These are phyloP conservation scores for Narcine bancroftii DNA, from an alignment of 2,113 vertebrate genomes.

Conservation along the genomic window DNA sequence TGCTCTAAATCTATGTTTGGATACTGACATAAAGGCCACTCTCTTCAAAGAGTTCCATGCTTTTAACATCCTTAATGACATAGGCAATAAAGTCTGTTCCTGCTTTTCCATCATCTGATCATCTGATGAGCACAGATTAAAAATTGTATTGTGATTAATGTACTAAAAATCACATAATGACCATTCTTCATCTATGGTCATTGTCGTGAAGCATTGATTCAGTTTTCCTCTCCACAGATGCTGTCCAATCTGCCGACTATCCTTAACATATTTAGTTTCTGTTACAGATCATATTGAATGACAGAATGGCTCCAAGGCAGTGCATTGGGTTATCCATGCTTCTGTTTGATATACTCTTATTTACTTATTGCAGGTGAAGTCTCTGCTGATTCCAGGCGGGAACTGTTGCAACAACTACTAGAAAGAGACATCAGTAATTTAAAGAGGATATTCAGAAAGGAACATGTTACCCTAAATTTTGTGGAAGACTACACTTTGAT, in stretches of 20 bases:
- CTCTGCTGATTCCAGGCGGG: slow-evolving; percentile 7
- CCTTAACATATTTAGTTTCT: too few species aligned
- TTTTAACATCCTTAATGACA: neutral
- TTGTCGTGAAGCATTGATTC: too few species aligned
- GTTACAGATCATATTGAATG: too few species aligned
- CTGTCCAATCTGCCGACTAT: too few species aligned
- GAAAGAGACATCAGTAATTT: slow-evolving; percentile 56
- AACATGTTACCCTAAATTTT: slow-evolving; percentile 47
- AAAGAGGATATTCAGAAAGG: slow-evolving; percentile 44
- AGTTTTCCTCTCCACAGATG: too few species aligned
- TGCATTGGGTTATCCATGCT: too few species aligned
- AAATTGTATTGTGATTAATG: neutral
- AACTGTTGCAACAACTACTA: slow-evolving; percentile 47
- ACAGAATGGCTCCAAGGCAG: too few species aligned
- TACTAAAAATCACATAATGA: neutral
- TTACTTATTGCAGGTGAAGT: neutral
- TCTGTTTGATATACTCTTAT: too few species aligned
- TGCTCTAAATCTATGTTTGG: neutral
- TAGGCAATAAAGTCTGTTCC: neutral
- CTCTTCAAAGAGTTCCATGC: neutral
- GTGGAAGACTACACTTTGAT: slow-evolving; percentile 57
- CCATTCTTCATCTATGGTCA: too few species aligned
- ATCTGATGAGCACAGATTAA: neutral
- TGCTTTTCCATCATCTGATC: neutral
- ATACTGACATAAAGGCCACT: too few species aligned